Conservation (phyloP, 2,888 invertebrate species). For the Octonoba sinensis region DNA sequence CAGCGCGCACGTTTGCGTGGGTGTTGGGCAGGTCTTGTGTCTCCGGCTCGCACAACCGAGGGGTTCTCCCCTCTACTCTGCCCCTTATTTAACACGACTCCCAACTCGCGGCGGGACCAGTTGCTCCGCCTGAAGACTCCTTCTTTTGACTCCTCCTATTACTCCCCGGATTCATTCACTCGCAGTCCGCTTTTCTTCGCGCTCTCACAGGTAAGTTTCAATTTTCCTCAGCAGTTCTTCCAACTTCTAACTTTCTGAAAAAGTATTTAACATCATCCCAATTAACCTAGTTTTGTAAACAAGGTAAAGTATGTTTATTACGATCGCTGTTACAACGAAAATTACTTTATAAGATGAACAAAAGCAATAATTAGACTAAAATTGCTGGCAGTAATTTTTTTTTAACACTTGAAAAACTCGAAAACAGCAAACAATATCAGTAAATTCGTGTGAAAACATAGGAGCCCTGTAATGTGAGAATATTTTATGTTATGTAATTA, state of each 20-base stretch:
- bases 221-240: background rate
- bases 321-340: too few relatives aligned
- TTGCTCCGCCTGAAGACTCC: conserved; percentile 59
- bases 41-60: conserved; percentile 2
- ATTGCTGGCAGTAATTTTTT: too few relatives aligned
- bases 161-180: conserved; percentile 28
- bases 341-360: too few relatives aligned
- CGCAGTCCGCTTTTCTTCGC: background rate
- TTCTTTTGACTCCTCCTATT: conserved; percentile 40
- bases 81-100: conserved; percentile 57
- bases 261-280: too few relatives aligned
- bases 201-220: conserved; percentile 7
- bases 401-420: too few relatives aligned
- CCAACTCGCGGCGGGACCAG: conserved; percentile 49
- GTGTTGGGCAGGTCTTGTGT: conserved; percentile 49
- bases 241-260: background rate
- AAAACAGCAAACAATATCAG: too few relatives aligned
- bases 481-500: too few relatives aligned
- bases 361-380: too few relatives aligned
- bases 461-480: too few relatives aligned
- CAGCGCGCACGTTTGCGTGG: conserved; percentile 48
- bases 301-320: too few relatives aligned
- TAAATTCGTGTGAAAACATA: too few relatives aligned
- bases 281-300: too few relatives aligned
- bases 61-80: conserved; percentile 13